These are phyloP conservation scores for Amphiduros pacificus DNA, from an alignment of 2,888 invertebrate genomes.

Conservation along the genomic window DNA sequence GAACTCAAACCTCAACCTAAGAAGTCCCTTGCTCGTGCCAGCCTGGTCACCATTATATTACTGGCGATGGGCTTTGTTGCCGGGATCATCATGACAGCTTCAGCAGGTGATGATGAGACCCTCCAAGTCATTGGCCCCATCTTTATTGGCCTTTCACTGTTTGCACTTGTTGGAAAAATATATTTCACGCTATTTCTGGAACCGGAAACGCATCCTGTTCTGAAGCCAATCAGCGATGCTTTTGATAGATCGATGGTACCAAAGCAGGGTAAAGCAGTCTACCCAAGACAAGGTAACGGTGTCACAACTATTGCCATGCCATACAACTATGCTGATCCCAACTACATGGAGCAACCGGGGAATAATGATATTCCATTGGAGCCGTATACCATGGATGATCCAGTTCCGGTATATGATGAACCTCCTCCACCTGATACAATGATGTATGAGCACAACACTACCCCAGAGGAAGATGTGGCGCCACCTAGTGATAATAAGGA, in stretches of 20 bases:
- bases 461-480: no score
- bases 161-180: slow-evolving; percentile 10
- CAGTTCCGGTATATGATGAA: no score
- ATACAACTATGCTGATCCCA: no score
- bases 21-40: slow-evolving; percentile 1
- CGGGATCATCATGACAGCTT: background rate
- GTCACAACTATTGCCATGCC: no score
- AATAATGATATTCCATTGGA: no score
- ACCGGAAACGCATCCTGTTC: slow-evolving; percentile 2
- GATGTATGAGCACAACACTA: no score
- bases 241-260: background rate
- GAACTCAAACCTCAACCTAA: background rate
- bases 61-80: background rate
- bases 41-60: background rate
- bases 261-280: no score
- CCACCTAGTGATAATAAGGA: no score
- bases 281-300: no score
- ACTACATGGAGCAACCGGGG: no score
- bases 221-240: background rate
- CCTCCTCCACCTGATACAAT: no score
- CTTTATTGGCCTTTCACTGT: slow-evolving; percentile 7
- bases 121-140: slow-evolving; percentile 7
- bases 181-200: slow-evolving; percentile 12
- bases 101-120: background rate
- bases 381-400: no score